These are phyloP conservation scores for Argya squamiceps DNA, from an alignment of 2,797 vertebrate genomes.

Conservation along the genomic window DNA sequence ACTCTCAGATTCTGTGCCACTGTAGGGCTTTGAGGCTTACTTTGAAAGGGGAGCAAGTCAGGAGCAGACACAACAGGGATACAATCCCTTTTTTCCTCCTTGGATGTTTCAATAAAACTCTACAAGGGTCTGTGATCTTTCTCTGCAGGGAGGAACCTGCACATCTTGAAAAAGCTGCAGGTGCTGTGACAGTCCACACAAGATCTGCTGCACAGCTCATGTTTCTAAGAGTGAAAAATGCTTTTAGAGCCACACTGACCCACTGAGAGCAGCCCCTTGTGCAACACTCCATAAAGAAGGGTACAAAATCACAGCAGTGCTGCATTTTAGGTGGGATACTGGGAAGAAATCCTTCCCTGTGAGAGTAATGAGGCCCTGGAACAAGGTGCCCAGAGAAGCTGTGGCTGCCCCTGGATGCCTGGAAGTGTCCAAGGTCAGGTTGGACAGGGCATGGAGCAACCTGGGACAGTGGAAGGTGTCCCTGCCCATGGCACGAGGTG, in stretches of 20 bases:
- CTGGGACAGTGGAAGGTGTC: neutral
- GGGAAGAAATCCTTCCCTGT: neutral
- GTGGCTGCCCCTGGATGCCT: neutral
- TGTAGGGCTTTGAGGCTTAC: neutral
- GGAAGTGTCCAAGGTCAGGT: accelerated
- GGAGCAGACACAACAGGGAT: neutral
- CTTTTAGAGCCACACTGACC: neutral
- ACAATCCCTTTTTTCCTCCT: accelerated
- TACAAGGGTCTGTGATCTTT: neutral
- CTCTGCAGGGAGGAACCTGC: neutral
- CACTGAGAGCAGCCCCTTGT: neutral
- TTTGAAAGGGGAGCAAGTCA: neutral
- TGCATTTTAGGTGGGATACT: neutral
- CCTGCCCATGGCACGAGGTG: neutral
- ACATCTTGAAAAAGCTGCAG: neutral
- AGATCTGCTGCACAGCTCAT: neutral
- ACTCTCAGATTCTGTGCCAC: neutral
- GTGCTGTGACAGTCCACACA: neutral
- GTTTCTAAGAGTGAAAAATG: neutral
- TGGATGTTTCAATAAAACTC: neutral
- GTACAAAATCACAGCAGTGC: neutral
- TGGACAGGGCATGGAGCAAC: neutral
- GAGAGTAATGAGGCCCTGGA: neutral
- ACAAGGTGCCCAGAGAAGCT: neutral
- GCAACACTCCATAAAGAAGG: accelerated